Percentiles rank a stretch among this genome's conserved stretches.
These are phyloP conservation scores for Charaxes varanes DNA, from an alignment of 1,140 invertebrate genomes.

Conservation along the genomic window DNA sequence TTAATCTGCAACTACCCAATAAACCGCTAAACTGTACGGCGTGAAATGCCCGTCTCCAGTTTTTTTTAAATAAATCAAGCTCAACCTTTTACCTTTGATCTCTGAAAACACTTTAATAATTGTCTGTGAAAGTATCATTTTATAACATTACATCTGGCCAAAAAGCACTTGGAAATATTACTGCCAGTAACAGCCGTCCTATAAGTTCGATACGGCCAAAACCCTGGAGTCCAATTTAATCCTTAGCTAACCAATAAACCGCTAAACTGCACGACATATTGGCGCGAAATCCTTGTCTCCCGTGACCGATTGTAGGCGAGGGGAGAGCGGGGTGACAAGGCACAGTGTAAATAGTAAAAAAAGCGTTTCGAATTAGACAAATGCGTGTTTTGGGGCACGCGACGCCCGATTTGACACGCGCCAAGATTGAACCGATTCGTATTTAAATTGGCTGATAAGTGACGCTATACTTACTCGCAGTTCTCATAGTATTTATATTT, in stretches of 20 bases:
- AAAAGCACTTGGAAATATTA: background rate
- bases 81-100: no score
- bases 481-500: no score
- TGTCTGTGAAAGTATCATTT: background rate
- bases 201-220: constrained; percentile 2
- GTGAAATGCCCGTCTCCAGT: constrained; percentile 57
- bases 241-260: constrained; percentile 37
- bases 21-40: constrained; percentile 51
- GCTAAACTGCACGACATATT: constrained; percentile 59
- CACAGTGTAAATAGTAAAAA: constrained; percentile 59
- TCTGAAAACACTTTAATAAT: no score
- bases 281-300: constrained; percentile 56
- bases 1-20: constrained; percentile 29
- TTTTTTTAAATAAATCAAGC: no score
- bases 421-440: constrained; percentile 16
- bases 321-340: constrained; percentile 40
- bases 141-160: background rate
- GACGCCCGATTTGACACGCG: constrained; percentile 46
- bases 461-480: no score
- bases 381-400: constrained; percentile 68
- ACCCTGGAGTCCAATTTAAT: constrained; percentile 33
- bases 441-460: constrained; percentile 5
- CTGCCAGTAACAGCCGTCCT: constrained; percentile 4
- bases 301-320: constrained; percentile 53
- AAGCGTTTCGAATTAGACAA: constrained; percentile 66